Evolutionary conservation across 2,797 vertebrate genomes (phyloP).

Genomic region (Labeo calbasu): DNA sequence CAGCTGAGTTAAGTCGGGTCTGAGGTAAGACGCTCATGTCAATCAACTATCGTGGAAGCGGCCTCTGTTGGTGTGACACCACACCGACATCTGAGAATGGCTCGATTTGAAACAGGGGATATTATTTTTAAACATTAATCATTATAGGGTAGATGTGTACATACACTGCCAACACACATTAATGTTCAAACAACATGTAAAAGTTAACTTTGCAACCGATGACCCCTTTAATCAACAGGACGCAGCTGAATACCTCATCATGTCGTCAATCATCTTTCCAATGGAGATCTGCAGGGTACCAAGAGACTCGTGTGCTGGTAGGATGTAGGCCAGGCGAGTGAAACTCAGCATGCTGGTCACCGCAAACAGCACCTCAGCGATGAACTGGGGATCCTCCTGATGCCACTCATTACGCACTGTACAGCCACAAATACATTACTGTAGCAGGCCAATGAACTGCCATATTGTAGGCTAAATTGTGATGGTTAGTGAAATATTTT

Average conservation of each 20-base stretch:
- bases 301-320: slow-evolving; percentile 90
- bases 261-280: slow-evolving; percentile 93
- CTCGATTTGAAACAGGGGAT: too few relatives aligned
- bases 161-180: too few relatives aligned
- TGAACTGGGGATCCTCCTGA: slow-evolving; percentile 81
- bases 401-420: slow-evolving; percentile 51
- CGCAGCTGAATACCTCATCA: slow-evolving; percentile 81
- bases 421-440: neutral
- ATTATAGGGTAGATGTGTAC: too few relatives aligned
- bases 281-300: slow-evolving; percentile 94
- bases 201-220: too few relatives aligned
- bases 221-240: neutral
- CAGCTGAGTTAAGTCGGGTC: too few relatives aligned
- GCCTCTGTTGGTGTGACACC: too few relatives aligned
- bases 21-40: too few relatives aligned
- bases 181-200: too few relatives aligned
- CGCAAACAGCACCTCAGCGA: slow-evolving; percentile 89
- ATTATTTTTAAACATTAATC: too few relatives aligned
- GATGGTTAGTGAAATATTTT: neutral
- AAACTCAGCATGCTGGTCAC: slow-evolving; percentile 94
- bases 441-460: too few relatives aligned
- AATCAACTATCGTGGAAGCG: too few relatives aligned
- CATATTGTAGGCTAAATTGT: neutral
- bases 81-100: too few relatives aligned
- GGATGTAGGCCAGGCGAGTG: slow-evolving; percentile 89